Evolutionary conservation across 2,888 invertebrate genomes (phyloP), one percentile per base, ranked within the genome.

Genomic region (Blastobasis adustella): DNA sequence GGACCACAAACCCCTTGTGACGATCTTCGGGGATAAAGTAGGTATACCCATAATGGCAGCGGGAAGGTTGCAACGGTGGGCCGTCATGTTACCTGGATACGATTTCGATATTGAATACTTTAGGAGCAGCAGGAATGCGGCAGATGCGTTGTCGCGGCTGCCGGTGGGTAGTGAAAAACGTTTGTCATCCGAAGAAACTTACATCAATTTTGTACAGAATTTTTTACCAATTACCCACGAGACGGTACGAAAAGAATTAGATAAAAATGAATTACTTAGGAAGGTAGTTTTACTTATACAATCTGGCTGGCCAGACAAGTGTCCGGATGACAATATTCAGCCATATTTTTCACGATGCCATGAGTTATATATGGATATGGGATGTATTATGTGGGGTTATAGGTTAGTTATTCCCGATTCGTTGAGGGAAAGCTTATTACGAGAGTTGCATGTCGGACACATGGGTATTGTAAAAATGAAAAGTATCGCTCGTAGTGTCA

Each of bases 291-390:
- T 48, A n/a, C 60, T 56, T 49, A 46, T 61, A 0, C 41, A 46
- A 5, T 53, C 58, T 10, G 62, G 63, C 9, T 63, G 63, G 62
- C 62, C 61, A 6, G 8, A 8, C 0, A 41, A 56, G 0, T 37
- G n/a, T n/a, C 50, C 54, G 9, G 49, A 51, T 36, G 49, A 10
- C 0, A 49, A 46, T n/a, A 42, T 60, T 10, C 49, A 54, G 9
- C 59, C 62, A 0, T 67, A 58, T 50, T 59, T 49, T 10, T 43
- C 51, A 44, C 44, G 55, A 4, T 39, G 46, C 9, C 46, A 49
- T 7, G 62, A 63, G 38, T 38, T 65, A 5, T 63, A 65, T 36
- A 37, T 39, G 1, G 61, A 62, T 42, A 38, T 53, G n/a, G 62
- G 58, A 5, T 51, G 47, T 48, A 8, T 57, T 4, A 43, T 51